A percentile compares a stretch with the other conserved stretches of the same genome.
Conservation (phyloP, 2,888 invertebrate genomes). For the Troides helena region DNA sequence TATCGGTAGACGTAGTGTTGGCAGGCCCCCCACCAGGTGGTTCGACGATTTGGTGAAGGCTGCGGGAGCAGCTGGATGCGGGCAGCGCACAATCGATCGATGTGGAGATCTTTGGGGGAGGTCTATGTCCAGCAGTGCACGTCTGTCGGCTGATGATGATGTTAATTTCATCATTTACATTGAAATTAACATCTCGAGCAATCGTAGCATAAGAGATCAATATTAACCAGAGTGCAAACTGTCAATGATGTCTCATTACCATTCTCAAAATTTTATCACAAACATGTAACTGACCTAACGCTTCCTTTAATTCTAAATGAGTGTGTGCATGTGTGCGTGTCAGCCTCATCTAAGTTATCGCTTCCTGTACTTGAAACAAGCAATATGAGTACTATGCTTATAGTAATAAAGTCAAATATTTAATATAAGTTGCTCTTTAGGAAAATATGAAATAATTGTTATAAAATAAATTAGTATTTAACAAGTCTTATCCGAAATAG, state of each 20-base stretch:
- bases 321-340: constrained; percentile 39
- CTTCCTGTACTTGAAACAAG: constrained; percentile 39
- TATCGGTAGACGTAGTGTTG: too few species aligned
- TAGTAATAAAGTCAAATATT: constrained; percentile 31
- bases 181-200: neutral
- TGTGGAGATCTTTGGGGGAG: too few species aligned
- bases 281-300: constrained; percentile 43
- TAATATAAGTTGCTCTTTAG: constrained; percentile 10
- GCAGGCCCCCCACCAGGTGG: too few species aligned
- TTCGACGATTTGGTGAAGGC: too few species aligned
- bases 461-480: constrained; percentile 28
- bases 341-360: constrained; percentile 47
- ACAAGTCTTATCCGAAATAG: neutral
- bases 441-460: constrained; percentile 29
- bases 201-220: neutral
- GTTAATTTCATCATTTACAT: too few species aligned
- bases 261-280: neutral
- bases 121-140: too few species aligned
- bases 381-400: constrained; percentile 20
- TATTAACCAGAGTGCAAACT: constrained; percentile 4
- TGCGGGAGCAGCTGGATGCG: too few species aligned
- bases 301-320: constrained; percentile 40
- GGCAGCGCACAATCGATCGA: too few species aligned
- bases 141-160: too few species aligned
- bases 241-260: constrained; percentile 17